These are phyloP conservation scores for Ectropis grisescens DNA, from an alignment of 1,140 invertebrate species.

Conservation along the genomic window DNA sequence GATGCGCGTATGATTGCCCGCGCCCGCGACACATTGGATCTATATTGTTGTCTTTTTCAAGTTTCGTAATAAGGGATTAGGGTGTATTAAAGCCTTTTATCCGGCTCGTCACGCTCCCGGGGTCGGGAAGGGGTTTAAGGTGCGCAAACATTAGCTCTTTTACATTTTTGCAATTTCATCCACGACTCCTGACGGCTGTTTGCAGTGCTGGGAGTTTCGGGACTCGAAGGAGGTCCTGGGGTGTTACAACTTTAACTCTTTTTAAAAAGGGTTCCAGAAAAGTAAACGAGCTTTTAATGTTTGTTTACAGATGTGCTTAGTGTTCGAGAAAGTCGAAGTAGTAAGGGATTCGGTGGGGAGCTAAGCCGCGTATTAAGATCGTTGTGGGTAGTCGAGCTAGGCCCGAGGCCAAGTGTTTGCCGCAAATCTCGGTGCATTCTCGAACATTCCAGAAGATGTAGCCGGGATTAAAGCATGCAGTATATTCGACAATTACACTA, in stretches of 20 bases:
- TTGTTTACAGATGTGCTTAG: slow-evolving; percentile 24
- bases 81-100: slow-evolving; percentile 70
- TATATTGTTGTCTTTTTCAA: slow-evolving; percentile 70
- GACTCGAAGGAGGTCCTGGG: slow-evolving; percentile 31
- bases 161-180: slow-evolving; percentile 69
- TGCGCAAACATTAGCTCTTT: slow-evolving; percentile 70
- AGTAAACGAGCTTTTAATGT: slow-evolving; percentile 46
- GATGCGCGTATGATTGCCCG: slow-evolving; percentile 66
- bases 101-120: slow-evolving; percentile 64
- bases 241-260: slow-evolving; percentile 42
- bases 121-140: slow-evolving; percentile 67
- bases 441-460: slow-evolving; percentile 64
- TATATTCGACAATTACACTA: slow-evolving; percentile 62
- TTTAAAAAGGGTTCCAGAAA: slow-evolving; percentile 37
- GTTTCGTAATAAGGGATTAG: slow-evolving; percentile 69
- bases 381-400: too few species aligned
- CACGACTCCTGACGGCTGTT: slow-evolving; percentile 54
- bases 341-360: too few species aligned
- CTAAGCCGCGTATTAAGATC: slow-evolving; percentile 45
- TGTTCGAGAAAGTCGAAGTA: slow-evolving; percentile 25
- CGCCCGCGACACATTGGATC: slow-evolving; percentile 66
- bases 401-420: slow-evolving; percentile 54
- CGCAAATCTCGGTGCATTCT: slow-evolving; percentile 64
- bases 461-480: slow-evolving; percentile 58
- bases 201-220: slow-evolving; percentile 32